A percentile compares a stretch with the other conserved stretches of the same genome.
phyloP scores from a whole-genome alignment of 1,140 invertebrate genomes.

The Apis mellifera region Amel_HAv3.1 CM009941.2:8962501-8963000 shows the following conservation, averaged over 20 bases:
- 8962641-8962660: background rate
- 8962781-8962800: slow-evolving; percentile 40
- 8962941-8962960: slow-evolving; percentile 45
- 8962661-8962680: background rate
- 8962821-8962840: slow-evolving; percentile 14
- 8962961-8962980: slow-evolving; percentile 44
- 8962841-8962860: slow-evolving; percentile 12
- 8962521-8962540: slow-evolving; percentile 27
- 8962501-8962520: slow-evolving; percentile 17
- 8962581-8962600: background rate
- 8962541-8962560: slow-evolving; percentile 1
- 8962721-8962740: slow-evolving; percentile 7
- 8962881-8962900: slow-evolving; percentile 63
- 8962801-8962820: slow-evolving; percentile 48
- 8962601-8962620: background rate
- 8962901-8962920: slow-evolving; percentile 59
- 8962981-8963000: slow-evolving; percentile 55
- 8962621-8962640: slow-evolving; percentile 17
- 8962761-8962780: slow-evolving; percentile 40
- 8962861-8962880: slow-evolving; percentile 47
- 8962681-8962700: background rate
- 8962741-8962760: slow-evolving; percentile 22
- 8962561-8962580: background rate
- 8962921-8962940: slow-evolving; percentile 49
- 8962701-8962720: background rate